These are phyloP conservation scores for Ramphastos sulfuratus DNA, from an alignment of 2,113 vertebrate genomes.

Conservation along the genomic window DNA sequence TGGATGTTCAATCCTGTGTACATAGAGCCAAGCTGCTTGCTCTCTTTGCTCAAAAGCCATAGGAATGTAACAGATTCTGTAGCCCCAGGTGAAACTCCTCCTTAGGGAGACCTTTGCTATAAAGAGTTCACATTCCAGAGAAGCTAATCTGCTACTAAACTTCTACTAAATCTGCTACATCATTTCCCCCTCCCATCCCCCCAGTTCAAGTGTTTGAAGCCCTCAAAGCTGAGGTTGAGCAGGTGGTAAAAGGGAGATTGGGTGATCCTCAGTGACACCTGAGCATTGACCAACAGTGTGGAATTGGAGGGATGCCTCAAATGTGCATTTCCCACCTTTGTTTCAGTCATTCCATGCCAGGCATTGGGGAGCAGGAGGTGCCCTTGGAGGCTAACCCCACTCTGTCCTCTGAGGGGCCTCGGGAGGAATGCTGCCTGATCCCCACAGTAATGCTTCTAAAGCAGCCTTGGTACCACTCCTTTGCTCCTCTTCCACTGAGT, in stretches of 20 bases:
- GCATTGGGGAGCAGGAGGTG: background rate
- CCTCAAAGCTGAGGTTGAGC: background rate
- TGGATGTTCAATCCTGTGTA: conserved; percentile 40
- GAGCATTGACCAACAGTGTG: background rate
- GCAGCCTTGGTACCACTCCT: conserved; percentile 8
- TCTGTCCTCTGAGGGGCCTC: background rate
- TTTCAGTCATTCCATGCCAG: background rate
- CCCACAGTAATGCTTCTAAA: background rate
- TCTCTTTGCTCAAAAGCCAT: conserved; percentile 25
- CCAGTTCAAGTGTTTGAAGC: background rate
- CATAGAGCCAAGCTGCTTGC: background rate
- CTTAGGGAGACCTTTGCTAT: background rate
- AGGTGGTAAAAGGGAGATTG: background rate
- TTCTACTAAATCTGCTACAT: no score
- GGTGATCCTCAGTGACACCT: background rate
- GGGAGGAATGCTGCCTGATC: background rate
- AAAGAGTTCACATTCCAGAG: background rate
- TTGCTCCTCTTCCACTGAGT: background rate
- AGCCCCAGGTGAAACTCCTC: background rate
- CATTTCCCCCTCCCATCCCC: background rate
- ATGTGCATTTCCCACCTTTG: background rate
- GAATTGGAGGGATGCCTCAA: background rate
- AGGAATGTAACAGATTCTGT: conserved; percentile 27
- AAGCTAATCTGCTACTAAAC: background rate
- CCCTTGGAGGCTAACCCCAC: background rate